Evolutionary conservation across 2,888 invertebrate genomes (phyloP).

Genomic region (Phengaris arion): DNA sequence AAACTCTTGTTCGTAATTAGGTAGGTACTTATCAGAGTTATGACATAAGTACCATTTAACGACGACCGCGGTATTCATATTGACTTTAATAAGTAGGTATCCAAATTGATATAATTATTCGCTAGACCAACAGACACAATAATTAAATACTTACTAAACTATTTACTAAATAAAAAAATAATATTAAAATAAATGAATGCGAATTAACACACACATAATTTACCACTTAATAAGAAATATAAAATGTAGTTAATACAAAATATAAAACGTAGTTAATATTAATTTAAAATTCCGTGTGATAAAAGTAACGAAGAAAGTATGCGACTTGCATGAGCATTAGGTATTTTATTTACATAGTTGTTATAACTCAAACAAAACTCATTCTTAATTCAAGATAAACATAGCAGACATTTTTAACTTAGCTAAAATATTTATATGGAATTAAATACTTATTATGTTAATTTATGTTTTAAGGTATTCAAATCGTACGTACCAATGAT

Average conservation of each 20-base stretch:
- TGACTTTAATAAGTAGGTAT: not conserved
- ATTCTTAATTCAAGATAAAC: not conserved
- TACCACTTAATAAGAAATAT: not conserved
- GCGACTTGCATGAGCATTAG: not conserved
- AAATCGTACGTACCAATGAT: conserved; percentile 58
- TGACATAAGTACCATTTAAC: not conserved
- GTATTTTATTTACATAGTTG: conserved; percentile 14
- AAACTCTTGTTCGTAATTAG: not conserved
- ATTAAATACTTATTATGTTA: not conserved
- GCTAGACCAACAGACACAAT: too few relatives aligned
- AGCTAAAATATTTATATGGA: not conserved
- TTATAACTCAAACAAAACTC: conserved; percentile 5
- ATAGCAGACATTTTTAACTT: not conserved
- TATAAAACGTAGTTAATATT: not conserved
- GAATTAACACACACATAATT: not conserved
- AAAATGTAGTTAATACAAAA: not conserved
- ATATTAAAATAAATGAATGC: not conserved
- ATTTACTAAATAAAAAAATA: not conserved
- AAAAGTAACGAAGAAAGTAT: conserved; percentile 25
- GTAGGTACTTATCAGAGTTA: too few relatives aligned
- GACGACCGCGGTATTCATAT: not conserved
- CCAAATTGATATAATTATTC: too few relatives aligned
- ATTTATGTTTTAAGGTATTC: not conserved
- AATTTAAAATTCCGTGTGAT: not conserved
- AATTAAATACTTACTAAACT: not conserved